Percentiles rank a stretch among this genome's conserved stretches.
phyloP scores from a whole-genome alignment of 2,888 invertebrate species.

The Antitype chi region DNA sequence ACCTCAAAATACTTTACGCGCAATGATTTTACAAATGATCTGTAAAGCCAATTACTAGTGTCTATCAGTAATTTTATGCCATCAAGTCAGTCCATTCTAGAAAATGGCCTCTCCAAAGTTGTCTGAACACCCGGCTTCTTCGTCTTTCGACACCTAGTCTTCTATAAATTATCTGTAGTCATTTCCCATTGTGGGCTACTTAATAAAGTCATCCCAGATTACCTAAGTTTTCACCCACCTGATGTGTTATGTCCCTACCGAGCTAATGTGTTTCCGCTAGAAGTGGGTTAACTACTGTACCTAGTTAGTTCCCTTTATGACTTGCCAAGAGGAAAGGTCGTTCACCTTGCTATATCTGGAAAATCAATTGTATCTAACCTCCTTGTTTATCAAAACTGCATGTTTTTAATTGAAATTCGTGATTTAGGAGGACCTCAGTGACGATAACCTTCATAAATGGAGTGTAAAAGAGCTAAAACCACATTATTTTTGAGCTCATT shows the following conservation, averaged over 20 bases:
- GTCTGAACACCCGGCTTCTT: too few relatives aligned
- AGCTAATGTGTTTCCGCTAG: slow-evolving; percentile 51
- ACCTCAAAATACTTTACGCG: not conserved
- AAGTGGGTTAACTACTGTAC: slow-evolving; percentile 63
- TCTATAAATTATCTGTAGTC: slow-evolving; percentile 7
- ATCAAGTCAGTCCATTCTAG: not conserved
- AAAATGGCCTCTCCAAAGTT: not conserved
- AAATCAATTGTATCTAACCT: slow-evolving; percentile 6
- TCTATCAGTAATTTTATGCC: not conserved
- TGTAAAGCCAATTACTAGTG: not conserved
- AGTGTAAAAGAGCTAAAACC: not conserved
- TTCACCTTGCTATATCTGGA: slow-evolving; percentile 45
- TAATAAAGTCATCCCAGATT: slow-evolving; percentile 36
- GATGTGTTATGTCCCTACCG: slow-evolving; percentile 30
- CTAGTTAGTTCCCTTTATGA: slow-evolving; percentile 58
- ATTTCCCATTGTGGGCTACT: slow-evolving; percentile 1
- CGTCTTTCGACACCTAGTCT: not conserved
- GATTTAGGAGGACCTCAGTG: not conserved
- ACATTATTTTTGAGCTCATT: not conserved
- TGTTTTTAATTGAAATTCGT: not conserved
- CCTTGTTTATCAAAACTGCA: not conserved
- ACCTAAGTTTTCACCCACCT: slow-evolving; percentile 33
- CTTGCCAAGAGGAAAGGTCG: slow-evolving; percentile 53
- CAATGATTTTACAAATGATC: not conserved
- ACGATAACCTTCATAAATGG: not conserved